A percentile compares a stretch with the other conserved stretches of the same genome.
phyloP scores from a whole-genome alignment of 2,888 invertebrate genomes.

The Oscheius sp. region DNA sequence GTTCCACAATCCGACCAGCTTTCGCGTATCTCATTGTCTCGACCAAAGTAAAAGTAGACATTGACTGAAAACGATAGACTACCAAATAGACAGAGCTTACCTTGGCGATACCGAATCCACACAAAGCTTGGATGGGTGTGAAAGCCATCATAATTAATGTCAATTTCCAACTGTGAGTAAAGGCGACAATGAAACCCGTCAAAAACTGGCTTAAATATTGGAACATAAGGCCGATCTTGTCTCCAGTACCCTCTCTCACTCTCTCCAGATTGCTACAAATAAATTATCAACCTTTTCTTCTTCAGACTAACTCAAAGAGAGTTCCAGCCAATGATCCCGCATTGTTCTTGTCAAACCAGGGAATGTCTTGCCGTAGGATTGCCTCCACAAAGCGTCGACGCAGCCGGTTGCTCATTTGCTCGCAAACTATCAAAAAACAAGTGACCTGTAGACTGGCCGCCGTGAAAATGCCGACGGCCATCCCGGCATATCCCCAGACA shows the following conservation, averaged over 20 bases:
- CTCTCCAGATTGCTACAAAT: conserved; percentile 69
- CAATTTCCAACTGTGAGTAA: conserved; percentile 70
- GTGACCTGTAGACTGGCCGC: conserved; percentile 70
- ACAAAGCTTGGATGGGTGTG: conserved; percentile 63
- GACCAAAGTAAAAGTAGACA: conserved; percentile 74
- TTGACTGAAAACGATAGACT: conserved; percentile 70
- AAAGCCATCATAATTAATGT: conserved; percentile 73
- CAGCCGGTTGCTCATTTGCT: conserved; percentile 76
- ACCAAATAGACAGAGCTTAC: conserved; percentile 34
- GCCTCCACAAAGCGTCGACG: conserved; percentile 75
- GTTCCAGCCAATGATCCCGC: conserved; percentile 76
- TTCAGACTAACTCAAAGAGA: conserved; percentile 75
- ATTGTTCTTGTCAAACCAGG: conserved; percentile 75
- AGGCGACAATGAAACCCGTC: conserved; percentile 71
- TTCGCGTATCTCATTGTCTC: conserved; percentile 74
- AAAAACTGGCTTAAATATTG: conserved; percentile 64
- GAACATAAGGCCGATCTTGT: conserved; percentile 71
- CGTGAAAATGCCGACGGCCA: conserved; percentile 56
- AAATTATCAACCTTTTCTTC: too few species aligned
- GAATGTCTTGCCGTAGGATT: conserved; percentile 73
- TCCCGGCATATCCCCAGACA: conserved; percentile 57
- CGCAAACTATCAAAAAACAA: conserved; percentile 74
- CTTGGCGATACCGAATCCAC: conserved; percentile 68
- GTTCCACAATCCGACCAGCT: conserved; percentile 73
- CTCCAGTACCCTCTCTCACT: conserved; percentile 72